These are phyloP conservation scores for Mythimna impura DNA, from an alignment of 2,888 invertebrate genomes.

Conservation along the genomic window DNA sequence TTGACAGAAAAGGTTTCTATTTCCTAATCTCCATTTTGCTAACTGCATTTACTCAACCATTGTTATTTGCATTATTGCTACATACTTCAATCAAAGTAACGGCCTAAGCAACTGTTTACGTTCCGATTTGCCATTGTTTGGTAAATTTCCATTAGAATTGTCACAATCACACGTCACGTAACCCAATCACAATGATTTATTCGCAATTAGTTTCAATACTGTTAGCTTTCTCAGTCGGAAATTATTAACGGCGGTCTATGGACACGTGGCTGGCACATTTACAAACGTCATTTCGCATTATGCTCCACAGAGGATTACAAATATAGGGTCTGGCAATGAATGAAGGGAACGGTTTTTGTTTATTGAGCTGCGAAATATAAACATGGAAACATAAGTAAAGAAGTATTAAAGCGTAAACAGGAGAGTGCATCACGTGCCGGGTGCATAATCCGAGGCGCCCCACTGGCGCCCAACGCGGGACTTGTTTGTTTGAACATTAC, in stretches of 20 bases:
- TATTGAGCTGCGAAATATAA: slow-evolving; percentile 77
- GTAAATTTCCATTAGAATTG: slow-evolving; percentile 43
- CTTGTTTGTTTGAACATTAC: slow-evolving; percentile 70
- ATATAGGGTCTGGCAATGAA: slow-evolving; percentile 46
- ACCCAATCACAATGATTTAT: slow-evolving; percentile 72
- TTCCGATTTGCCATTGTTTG: slow-evolving; percentile 45
- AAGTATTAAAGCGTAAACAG: slow-evolving; percentile 69
- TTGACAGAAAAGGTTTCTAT: too few species aligned
- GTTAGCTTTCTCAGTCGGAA: slow-evolving; percentile 61
- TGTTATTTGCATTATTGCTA: slow-evolving; percentile 19
- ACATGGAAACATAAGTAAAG: slow-evolving; percentile 71
- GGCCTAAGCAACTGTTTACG: slow-evolving; percentile 34
- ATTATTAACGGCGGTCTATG: slow-evolving; percentile 55
- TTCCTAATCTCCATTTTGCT: not conserved
- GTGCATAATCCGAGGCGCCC: slow-evolving; percentile 62
- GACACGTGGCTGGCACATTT: slow-evolving; percentile 63
- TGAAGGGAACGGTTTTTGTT: slow-evolving; percentile 61
- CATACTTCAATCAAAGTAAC: not conserved
- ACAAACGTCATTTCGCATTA: slow-evolving; percentile 36
- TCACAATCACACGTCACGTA: slow-evolving; percentile 50
- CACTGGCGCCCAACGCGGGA: slow-evolving; percentile 70
- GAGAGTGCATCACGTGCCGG: slow-evolving; percentile 66
- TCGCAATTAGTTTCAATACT: slow-evolving; percentile 72
- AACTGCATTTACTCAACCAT: slow-evolving; percentile 3
- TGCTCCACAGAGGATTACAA: slow-evolving; percentile 25